Conservation (phyloP, 2,888 invertebrate genomes). For the Congeria kusceri region DNA sequence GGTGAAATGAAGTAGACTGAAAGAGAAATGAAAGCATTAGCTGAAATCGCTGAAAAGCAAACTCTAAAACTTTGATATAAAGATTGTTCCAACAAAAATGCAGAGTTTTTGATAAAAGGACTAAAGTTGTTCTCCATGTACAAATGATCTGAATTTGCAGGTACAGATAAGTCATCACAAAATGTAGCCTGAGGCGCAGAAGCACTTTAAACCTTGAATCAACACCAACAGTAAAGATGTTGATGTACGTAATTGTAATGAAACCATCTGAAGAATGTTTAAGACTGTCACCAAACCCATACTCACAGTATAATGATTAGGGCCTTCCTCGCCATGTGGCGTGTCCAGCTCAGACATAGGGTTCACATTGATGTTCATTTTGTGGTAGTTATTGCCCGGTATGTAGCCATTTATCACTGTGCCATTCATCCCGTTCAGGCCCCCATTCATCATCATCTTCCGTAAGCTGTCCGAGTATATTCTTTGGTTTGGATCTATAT, state of each 20-base stretch:
- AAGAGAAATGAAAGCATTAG: constrained; percentile 20
- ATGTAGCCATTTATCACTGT: constrained; percentile 74
- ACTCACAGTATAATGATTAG: constrained; percentile 61
- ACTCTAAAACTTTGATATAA: too few species aligned
- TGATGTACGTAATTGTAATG: too few species aligned
- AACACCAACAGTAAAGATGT: too few species aligned
- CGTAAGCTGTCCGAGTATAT: constrained; percentile 75
- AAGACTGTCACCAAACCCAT: neutral
- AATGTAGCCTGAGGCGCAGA: too few species aligned
- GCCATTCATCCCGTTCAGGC: constrained; percentile 73
- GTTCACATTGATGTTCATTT: constrained; percentile 78
- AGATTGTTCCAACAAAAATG: too few species aligned
- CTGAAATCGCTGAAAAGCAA: too few species aligned
- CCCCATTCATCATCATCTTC: constrained; percentile 77
- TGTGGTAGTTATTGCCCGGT: constrained; percentile 67
- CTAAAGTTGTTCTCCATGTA: too few species aligned
- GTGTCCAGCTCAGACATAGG: constrained; percentile 71
- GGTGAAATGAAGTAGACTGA: constrained; percentile 65
- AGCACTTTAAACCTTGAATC: too few species aligned
- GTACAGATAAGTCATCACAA: too few species aligned
- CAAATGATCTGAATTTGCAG: too few species aligned
- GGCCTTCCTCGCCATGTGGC: constrained; percentile 51
- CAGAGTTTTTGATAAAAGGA: too few species aligned
- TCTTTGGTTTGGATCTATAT: constrained; percentile 74
- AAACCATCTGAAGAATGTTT: too few species aligned